Evolutionary conservation across 1,140 invertebrate genomes (phyloP).

Genomic region (Zaprionus davidi): DNA sequence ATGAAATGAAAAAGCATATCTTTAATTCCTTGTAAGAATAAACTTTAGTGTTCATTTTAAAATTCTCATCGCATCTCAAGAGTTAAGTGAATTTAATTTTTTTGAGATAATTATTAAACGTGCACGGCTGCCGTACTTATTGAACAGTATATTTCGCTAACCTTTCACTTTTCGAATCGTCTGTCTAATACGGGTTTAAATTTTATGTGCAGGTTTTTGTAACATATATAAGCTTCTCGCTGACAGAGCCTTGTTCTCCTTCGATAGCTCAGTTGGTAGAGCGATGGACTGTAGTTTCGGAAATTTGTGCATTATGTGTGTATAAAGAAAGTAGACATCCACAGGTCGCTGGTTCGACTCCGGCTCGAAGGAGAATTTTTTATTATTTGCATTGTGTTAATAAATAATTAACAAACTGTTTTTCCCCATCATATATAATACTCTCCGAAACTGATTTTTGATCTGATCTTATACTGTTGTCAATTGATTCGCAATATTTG

Average conservation of each 20-base stretch:
- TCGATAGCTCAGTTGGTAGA: slow-evolving; percentile 95
- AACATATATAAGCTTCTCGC: neutral
- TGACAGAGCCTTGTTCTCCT: slow-evolving; percentile 81
- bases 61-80: neutral
- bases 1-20: neutral
- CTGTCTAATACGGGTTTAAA: neutral
- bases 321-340: slow-evolving; percentile 3
- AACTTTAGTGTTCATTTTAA: neutral
- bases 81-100: neutral
- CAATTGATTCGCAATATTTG: neutral
- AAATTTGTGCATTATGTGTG: neutral
- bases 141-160: neutral
- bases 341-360: slow-evolving; percentile 43
- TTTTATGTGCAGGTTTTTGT: neutral
- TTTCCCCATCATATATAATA: neutral
- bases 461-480: no score
- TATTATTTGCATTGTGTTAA: neutral
- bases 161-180: slow-evolving; percentile 16
- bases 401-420: neutral
- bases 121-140: neutral
- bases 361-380: slow-evolving; percentile 30
- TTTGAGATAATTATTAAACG: no score
- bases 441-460: no score
- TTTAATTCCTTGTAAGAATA: neutral
- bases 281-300: slow-evolving; percentile 92